Evolutionary conservation across 2,797 vertebrate genomes (phyloP), one percentile per base, ranked within the genome.

Genomic region (Lemur catta): DNA sequence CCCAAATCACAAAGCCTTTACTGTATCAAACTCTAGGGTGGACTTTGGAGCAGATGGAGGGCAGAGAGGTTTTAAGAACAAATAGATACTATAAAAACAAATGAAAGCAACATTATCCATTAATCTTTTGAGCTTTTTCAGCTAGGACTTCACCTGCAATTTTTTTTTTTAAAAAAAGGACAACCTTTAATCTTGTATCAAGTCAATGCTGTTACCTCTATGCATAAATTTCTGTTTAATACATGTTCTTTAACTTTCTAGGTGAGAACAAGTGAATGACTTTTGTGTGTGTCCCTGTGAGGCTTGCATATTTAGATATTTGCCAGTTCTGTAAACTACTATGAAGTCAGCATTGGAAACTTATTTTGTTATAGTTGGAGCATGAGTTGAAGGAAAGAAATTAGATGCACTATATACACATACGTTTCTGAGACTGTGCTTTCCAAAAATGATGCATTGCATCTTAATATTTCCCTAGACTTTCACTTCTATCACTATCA

Each of bases 371-470:
- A 69, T 84, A 41, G 41, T 50, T 91, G 43, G 41, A 14, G 15
- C 92, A 26, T 52, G 74, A 89, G 35, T 91, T 93, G 17, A 93
- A 95, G 57, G 55, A 93, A 88, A 35, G 69, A 72, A 89, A 82
- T 81, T 61, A 61, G 69, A 33, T 81, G 26, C 48, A 35, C 11
- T 18, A 0, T 48, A 41, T 22, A 78, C 63, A 33, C 7, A 43
- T 50, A 72, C 65, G 59, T 84, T 41, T 14, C 65, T 41, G 48
- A 92, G 48, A 80, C 7, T 38, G 10, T 10, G 1, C 24, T 81
- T 75, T 89, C 76, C 35, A 41, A 81, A 80, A 89, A 61, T 22
- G n/a, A 72, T 85, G 22, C 9, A 2, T 8, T 92, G 4, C 10
- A 59, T 91, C 67, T 91, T 88, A 33, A 33, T 75, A 63, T 93